A percentile compares a stretch with the other conserved stretches of the same genome.
Evolutionary conservation across 2,888 invertebrate genomes (phyloP).

Genomic region (Orchestes rusci): DNA sequence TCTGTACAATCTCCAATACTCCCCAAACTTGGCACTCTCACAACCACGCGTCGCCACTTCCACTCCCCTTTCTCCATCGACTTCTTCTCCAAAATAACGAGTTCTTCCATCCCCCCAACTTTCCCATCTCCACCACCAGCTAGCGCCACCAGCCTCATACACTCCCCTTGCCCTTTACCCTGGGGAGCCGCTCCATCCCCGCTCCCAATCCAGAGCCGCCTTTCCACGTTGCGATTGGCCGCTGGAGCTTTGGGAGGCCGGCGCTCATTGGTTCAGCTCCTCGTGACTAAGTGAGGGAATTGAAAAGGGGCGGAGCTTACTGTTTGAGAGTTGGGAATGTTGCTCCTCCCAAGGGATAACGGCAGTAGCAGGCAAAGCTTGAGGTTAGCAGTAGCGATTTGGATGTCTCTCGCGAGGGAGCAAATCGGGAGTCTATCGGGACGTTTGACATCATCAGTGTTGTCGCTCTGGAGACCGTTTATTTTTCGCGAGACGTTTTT

Average conservation of each 20-base stretch:
- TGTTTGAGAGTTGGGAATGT: slow-evolving; percentile 40
- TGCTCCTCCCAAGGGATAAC: slow-evolving; percentile 49
- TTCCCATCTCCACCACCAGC: slow-evolving; percentile 15
- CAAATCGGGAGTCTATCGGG: slow-evolving; percentile 35
- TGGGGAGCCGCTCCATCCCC: slow-evolving; percentile 27
- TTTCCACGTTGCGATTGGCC: slow-evolving; percentile 33
- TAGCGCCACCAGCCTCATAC: slow-evolving; percentile 22
- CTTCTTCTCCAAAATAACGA: slow-evolving; percentile 16
- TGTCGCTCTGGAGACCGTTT: slow-evolving; percentile 23
- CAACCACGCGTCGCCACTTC: slow-evolving; percentile 21
- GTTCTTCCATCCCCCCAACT: slow-evolving; percentile 18
- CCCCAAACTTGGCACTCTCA: slow-evolving; percentile 12
- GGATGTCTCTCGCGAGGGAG: slow-evolving; percentile 33
- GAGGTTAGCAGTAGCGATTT: slow-evolving; percentile 42
- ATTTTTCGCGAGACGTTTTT: slow-evolving; percentile 17
- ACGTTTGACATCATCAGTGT: slow-evolving; percentile 30
- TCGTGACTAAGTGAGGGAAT: slow-evolving; percentile 12
- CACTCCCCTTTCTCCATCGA: slow-evolving; percentile 9
- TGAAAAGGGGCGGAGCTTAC: slow-evolving; percentile 24
- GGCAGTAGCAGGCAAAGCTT: slow-evolving; percentile 31
- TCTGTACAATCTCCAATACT: slow-evolving; percentile 7
- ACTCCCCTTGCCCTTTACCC: slow-evolving; percentile 29
- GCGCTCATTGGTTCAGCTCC: slow-evolving; percentile 9
- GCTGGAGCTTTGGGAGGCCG: slow-evolving; percentile 8
- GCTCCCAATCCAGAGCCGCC: slow-evolving; percentile 29